Base-by-base conservation (phyloP, 53 echinoderm and acorn worm species). In the Stichopus horrens region DNA sequence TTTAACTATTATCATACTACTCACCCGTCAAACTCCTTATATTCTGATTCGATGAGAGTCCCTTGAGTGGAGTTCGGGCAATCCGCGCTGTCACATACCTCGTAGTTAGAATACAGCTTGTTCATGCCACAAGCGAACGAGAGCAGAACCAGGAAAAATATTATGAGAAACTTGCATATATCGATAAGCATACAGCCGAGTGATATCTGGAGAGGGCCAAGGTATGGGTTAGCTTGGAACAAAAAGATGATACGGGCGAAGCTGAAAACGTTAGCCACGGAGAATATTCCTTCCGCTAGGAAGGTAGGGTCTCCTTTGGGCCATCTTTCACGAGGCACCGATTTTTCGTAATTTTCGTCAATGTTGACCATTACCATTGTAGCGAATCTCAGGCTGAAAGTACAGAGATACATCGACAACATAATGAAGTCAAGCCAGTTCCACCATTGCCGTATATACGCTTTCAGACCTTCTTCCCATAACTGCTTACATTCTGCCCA, bases 361-460 rank as follows among this genome's bases (percentile, higher is more conserved):
- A 14, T 21, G 4, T 81, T n/a, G 7, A 91, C 76, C 74, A 94
- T 80, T 6, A 94, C 93, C 79, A 94, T 88, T 1, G 99, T 94
- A 2, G 90, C 92, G 16, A 94, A 23, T 7, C 99, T 90, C 51
- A 99, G 91, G 60, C 86, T 88, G 88, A 96, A 92, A 5, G 99
- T 96, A 59, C 92, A 90, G 9, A 99, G 92, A 78, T 99, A 99
- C 8, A 99, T 86, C 1, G 99, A 96, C 52, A 99, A 84, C 96
- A 96, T 96, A 74, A 96, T 94, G 63, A 99, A 96, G 73, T 99
- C 96, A 11, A 99, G 54, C 99, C 96, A 96, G 87, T 99, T 99
- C 99, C 99, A 99, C 99, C 99, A 99, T 57, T 99, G 99, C 16
- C 99, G 92, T 8, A 94, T 96, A 93, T 99, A 99, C 0, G 96